phyloP scores from a whole-genome alignment of 1,140 invertebrate genomes.

The Tetragonula clypearis region DNA sequence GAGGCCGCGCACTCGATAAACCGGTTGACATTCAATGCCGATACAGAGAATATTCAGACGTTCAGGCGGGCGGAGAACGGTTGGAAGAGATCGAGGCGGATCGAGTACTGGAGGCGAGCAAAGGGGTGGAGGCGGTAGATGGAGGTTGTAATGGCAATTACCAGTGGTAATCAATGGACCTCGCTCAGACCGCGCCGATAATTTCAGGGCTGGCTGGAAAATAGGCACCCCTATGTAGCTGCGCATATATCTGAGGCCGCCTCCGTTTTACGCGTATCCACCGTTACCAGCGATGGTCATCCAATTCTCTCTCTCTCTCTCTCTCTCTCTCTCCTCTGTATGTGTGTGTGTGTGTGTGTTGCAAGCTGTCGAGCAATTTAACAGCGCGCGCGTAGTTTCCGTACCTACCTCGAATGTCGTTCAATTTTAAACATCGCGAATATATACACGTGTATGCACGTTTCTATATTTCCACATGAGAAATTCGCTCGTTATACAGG shows the following conservation, averaged over 20 bases:
- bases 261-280: neutral
- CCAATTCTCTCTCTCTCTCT: conserved; percentile 33
- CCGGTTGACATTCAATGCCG: conserved; percentile 37
- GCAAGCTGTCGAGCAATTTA: conserved; percentile 31
- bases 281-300: conserved; percentile 29
- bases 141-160: conserved; percentile 71
- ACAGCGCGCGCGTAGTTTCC: neutral
- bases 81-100: neutral
- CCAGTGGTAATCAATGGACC: conserved; percentile 74
- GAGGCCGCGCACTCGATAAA: neutral
- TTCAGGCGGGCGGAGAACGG: neutral
- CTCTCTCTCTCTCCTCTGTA: neutral
- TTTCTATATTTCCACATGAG: neutral
- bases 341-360: neutral
- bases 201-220: conserved; percentile 73
- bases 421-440: neutral
- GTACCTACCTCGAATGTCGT: neutral
- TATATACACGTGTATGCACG: too few species aligned
- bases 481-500: neutral
- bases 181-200: conserved; percentile 67
- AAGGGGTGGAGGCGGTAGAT: conserved; percentile 29
- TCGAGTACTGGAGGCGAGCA: conserved; percentile 12
- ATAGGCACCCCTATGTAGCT: conserved; percentile 39
- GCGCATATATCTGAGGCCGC: conserved; percentile 8
- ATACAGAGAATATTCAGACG: conserved; percentile 14